phyloP scores from a whole-genome alignment of 2,113 vertebrate genomes.

The Tamias sibiricus region DNA sequence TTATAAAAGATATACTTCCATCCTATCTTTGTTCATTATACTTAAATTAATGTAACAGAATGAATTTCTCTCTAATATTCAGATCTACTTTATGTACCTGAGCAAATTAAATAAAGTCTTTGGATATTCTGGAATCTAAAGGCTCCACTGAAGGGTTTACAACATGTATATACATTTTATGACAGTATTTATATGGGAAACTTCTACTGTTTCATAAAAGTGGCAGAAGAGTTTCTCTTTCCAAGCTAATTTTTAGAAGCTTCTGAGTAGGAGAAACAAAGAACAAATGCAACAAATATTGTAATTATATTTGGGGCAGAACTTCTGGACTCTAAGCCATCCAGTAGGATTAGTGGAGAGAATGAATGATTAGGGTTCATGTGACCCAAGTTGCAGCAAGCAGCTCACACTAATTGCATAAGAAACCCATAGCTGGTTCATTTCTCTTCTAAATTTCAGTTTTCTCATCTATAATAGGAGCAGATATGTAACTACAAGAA shows the following conservation, averaged over 20 bases:
- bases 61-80: not conserved
- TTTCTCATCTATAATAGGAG: not conserved
- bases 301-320: not conserved
- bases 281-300: not conserved
- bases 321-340: not conserved
- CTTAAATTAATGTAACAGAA: conserved; percentile 32
- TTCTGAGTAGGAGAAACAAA: not conserved
- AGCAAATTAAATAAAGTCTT: conserved; percentile 13
- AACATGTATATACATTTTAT: not conserved
- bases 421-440: not conserved
- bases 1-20: not conserved
- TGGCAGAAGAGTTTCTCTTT: not conserved
- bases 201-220: not conserved
- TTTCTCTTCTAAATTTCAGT: not conserved
- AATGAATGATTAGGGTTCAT: not conserved
- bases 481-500: not conserved
- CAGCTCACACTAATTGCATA: not conserved
- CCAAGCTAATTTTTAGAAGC: not conserved
- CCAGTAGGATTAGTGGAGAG: not conserved
- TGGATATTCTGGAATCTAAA: not conserved
- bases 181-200: not conserved
- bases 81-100: not conserved
- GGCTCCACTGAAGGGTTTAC: not conserved
- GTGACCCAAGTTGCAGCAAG: not conserved
- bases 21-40: not conserved